Conservation (phyloP, 2,113 vertebrate species). For the Galbula dea region DNA sequence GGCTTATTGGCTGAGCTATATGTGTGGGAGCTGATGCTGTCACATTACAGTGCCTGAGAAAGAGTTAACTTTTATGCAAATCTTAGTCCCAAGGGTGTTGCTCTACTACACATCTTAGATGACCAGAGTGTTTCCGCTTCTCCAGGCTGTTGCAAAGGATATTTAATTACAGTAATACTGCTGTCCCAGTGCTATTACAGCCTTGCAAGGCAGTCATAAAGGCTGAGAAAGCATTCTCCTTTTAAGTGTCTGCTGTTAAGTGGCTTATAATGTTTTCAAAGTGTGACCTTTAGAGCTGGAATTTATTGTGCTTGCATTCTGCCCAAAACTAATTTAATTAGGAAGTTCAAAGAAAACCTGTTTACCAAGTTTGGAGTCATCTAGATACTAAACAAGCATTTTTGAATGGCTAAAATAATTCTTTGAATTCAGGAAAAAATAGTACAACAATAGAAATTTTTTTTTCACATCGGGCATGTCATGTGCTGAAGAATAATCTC, state of each 20-base stretch:
- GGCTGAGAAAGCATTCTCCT: slow-evolving; percentile 52
- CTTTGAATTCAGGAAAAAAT: not conserved
- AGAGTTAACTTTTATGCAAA: not conserved
- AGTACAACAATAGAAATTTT: not conserved
- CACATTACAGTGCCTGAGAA: not conserved
- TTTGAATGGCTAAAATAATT: slow-evolving; percentile 17
- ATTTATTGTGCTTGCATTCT: slow-evolving; percentile 50
- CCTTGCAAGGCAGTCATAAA: slow-evolving; percentile 1
- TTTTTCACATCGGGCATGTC: not conserved
- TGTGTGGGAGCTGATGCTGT: not conserved
- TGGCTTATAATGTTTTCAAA: slow-evolving; percentile 52
- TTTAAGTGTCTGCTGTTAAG: slow-evolving; percentile 42
- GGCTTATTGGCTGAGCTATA: not conserved
- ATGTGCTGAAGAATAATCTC: not conserved
- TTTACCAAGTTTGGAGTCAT: slow-evolving; percentile 7
- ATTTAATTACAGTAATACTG: slow-evolving; percentile 36
- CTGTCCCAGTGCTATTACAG: slow-evolving; percentile 34
- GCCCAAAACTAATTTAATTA: slow-evolving; percentile 48
- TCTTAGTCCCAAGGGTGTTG: not conserved
- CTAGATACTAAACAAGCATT: not conserved
- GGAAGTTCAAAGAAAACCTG: slow-evolving; percentile 23
- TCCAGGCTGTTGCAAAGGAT: not conserved
- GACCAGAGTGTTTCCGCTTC: not conserved
- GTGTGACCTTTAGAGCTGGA: slow-evolving; percentile 45
- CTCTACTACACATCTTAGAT: not conserved